Conservation (phyloP, 1,140 invertebrate genomes). For the Zaprionus capensis region DNA sequence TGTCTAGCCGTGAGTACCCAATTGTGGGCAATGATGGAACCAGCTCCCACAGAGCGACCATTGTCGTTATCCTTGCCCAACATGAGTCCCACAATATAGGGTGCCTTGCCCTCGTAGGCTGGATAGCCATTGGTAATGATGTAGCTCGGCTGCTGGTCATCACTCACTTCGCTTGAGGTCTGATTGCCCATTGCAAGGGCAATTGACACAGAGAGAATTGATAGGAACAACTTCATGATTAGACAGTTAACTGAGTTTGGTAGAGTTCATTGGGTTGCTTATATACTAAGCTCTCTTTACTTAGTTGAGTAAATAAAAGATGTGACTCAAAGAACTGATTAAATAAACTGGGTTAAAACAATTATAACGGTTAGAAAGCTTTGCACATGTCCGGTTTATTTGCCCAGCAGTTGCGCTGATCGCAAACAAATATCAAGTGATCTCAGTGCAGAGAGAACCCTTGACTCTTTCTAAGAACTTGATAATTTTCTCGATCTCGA, state of each 20-base stretch:
- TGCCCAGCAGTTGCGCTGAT: neutral
- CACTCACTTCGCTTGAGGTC: neutral
- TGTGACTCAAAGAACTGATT: neutral
- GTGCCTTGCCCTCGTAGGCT: constrained; percentile 84
- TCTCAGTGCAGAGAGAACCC: neutral
- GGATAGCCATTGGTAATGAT: constrained; percentile 54
- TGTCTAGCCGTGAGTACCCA: constrained; percentile 87
- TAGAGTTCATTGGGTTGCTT: neutral
- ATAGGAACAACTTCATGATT: neutral
- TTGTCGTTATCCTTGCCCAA: constrained; percentile 71
- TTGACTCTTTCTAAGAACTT: neutral
- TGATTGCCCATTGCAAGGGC: constrained; percentile 13
- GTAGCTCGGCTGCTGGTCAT: neutral
- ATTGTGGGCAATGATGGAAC: constrained; percentile 85
- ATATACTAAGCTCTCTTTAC: neutral
- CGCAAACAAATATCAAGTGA: neutral
- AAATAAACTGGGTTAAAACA: neutral
- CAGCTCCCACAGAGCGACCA: constrained; percentile 84
- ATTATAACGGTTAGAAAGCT: neutral
- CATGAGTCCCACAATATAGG: constrained; percentile 84
- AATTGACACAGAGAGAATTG: neutral
- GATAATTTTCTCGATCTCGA: too few species aligned
- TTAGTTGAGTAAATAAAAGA: neutral
- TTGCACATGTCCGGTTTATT: neutral
- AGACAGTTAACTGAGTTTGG: neutral